A percentile compares a stretch with the other conserved stretches of the same genome.
Evolutionary conservation across 2,113 vertebrate genomes (phyloP).

Genomic region (Gambusia holbrooki): DNA sequence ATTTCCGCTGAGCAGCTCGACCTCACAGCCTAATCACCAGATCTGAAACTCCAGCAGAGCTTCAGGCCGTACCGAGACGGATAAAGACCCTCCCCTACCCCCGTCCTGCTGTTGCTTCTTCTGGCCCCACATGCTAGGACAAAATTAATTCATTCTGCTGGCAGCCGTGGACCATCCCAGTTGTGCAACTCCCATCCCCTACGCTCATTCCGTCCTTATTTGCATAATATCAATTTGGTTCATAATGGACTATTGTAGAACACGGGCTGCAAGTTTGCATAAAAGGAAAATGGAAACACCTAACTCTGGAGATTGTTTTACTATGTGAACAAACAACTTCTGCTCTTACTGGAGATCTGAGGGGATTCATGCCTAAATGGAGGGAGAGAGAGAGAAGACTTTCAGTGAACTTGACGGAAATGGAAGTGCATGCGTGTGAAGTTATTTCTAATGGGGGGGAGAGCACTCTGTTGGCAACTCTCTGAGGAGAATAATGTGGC

Average conservation of each 20-base stretch:
- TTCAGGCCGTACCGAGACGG: slow-evolving; percentile 47
- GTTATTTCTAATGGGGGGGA: slow-evolving; percentile 22
- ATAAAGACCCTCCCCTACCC: slow-evolving; percentile 27
- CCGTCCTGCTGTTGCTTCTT: slow-evolving; percentile 54
- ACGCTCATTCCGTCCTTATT: slow-evolving; percentile 55
- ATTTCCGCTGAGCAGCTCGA: slow-evolving; percentile 57
- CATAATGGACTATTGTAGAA: slow-evolving; percentile 53
- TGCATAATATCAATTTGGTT: slow-evolving; percentile 72
- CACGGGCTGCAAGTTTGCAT: slow-evolving; percentile 50
- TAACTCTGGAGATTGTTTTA: slow-evolving; percentile 22
- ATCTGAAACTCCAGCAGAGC: slow-evolving; percentile 66
- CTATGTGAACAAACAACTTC: slow-evolving; percentile 10
- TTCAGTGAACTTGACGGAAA: slow-evolving; percentile 23
- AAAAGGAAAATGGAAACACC: slow-evolving; percentile 10
- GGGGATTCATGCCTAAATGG: slow-evolving; percentile 4
- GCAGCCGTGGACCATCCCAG: slow-evolving; percentile 54
- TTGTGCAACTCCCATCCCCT: slow-evolving; percentile 44
- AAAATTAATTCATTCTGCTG: slow-evolving; percentile 72
- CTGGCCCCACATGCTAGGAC: slow-evolving; percentile 58
- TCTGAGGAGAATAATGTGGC: slow-evolving; percentile 23
- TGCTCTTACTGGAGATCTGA: slow-evolving; percentile 9
- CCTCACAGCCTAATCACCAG: slow-evolving; percentile 71
- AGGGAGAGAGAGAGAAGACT: slow-evolving; percentile 8
- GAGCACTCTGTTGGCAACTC: slow-evolving; percentile 19
- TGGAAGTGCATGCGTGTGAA: slow-evolving; percentile 22